Conservation (phyloP, 2,113 vertebrate genomes). For the Nesospiza acunhae region DNA sequence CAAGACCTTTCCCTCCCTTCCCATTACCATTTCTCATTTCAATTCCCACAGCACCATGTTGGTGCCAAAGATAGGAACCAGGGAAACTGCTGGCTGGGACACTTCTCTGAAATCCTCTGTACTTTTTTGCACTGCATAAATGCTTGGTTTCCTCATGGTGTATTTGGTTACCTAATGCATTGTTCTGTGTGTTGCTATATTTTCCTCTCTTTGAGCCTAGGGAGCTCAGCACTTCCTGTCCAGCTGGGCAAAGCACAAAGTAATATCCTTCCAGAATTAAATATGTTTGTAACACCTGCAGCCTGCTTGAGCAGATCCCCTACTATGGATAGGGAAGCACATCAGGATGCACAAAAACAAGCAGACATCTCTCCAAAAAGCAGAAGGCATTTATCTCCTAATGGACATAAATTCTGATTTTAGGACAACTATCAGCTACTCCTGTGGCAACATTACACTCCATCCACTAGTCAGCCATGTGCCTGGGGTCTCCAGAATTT, state of each 20-base stretch:
- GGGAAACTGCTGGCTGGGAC: neutral
- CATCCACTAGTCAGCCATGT: neutral
- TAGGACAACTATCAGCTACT: neutral
- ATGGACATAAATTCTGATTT: neutral
- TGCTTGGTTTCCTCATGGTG: neutral
- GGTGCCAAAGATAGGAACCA: neutral
- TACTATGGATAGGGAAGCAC: neutral
- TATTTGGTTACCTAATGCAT: neutral
- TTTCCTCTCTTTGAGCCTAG: neutral
- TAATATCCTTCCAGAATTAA: neutral
- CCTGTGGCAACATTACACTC: neutral
- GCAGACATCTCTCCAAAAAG: neutral
- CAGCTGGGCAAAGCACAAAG: slow-evolving; percentile 34
- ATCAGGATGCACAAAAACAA: neutral
- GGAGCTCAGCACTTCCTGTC: slow-evolving; percentile 31
- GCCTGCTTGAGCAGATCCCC: neutral
- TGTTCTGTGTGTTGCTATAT: neutral
- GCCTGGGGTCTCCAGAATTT: fast-evolving
- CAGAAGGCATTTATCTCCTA: neutral
- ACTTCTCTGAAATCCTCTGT: neutral
- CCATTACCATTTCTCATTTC: neutral
- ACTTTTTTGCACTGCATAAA: neutral
- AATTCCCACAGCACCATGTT: neutral
- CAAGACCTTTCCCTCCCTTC: neutral
- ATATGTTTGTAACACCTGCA: neutral